Percentiles rank a stretch among this genome's conserved stretches.
Conservation (phyloP, 2,888 invertebrate genomes). For the Acanthoscelides obtectus region DNA sequence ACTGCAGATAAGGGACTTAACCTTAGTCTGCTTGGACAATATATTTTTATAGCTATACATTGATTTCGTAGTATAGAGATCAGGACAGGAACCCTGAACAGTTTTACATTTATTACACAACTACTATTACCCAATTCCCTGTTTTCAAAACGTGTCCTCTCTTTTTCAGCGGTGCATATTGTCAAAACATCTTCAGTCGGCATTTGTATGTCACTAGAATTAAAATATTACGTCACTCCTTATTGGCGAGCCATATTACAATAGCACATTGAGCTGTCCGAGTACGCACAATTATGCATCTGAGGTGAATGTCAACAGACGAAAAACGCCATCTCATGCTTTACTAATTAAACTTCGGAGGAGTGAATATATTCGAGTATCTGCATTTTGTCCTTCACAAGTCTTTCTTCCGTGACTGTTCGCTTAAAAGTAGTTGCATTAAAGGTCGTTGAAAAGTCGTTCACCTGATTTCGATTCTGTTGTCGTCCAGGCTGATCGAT, state of each 20-base stretch:
- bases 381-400: not conserved
- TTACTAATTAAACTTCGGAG: not conserved
- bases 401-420: not conserved
- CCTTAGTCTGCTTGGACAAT: too few relatives aligned
- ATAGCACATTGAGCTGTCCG: not conserved
- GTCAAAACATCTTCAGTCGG: not conserved
- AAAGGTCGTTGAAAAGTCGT: slow-evolving; percentile 19
- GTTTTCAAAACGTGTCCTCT: too few relatives aligned
- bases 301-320: not conserved
- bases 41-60: too few relatives aligned
- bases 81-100: too few relatives aligned
- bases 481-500: not conserved
- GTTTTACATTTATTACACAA: too few relatives aligned
- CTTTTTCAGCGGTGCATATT: not conserved
- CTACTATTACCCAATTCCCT: too few relatives aligned
- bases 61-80: too few relatives aligned
- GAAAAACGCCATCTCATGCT: not conserved
- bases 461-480: slow-evolving; percentile 14
- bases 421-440: not conserved
- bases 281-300: not conserved
- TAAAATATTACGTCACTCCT: not conserved
- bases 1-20: too few relatives aligned
- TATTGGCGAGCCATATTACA: not conserved
- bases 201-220: not conserved
- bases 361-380: not conserved